Base-by-base conservation (phyloP, 2,113 vertebrate species). In the Stictonetta naevosa region DNA sequence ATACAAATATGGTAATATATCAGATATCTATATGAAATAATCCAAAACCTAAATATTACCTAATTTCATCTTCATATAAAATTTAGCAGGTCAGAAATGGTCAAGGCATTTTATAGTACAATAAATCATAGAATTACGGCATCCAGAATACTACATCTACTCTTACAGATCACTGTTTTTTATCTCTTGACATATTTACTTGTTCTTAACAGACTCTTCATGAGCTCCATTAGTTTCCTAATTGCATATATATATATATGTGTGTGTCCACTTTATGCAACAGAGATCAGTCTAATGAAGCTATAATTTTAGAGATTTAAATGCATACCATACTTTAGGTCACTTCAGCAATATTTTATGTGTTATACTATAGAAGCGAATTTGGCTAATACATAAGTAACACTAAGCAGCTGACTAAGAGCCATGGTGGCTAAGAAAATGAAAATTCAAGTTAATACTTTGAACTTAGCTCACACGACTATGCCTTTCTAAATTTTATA, bases 301-400 rank as follows among this genome's bases (percentile, higher is more conserved):
- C n/a, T 52, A 4, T 81, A 81, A 86, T 82, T 68, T 73, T 48
- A 55, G 26, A 79, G 31, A 81, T 86, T 80, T 92, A 86, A 93
- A 93, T 62, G 36, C 73, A 84, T 86, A 80, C 78, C 34, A 40
- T n/a, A 75, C 23, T 53, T 31, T 33, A n/a, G 60, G 80, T 93
- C 66, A 77, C 38, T 94, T 90, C 59, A 79, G 82, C 42, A 77
- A 33, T 85, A 78, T 81, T 90, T 93, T 86, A 90, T 83, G 42
- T 16, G 29, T 40, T 62, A 16, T 11, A 58, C 11, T 73, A 72
- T 17, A 73, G 53, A 84, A 91, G 11, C 66, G 28, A 92, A 94
- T 86, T 75, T 93, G 59, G 59, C 69, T 95, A 63, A 52, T 84
- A 50, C 9, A 16, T 52, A 85, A 73, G 50, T 36, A 88, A 88